Percentiles rank a stretch among this genome's conserved stretches.
Evolutionary conservation across 1,140 invertebrate species (phyloP).

Genomic region (Chironomus tepperi): DNA sequence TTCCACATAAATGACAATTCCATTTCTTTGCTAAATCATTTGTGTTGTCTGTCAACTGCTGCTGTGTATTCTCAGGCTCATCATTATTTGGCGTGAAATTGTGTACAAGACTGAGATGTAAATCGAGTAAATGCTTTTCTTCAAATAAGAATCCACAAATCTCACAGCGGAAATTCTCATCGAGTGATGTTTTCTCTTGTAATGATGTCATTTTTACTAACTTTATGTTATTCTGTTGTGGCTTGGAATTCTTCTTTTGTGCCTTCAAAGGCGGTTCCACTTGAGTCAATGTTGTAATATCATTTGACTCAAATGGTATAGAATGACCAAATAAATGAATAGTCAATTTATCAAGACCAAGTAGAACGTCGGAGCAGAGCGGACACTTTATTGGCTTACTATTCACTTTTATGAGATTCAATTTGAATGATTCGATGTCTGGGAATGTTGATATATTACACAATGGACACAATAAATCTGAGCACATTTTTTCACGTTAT

Average conservation of each 20-base stretch:
- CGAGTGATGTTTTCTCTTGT: constrained; percentile 29
- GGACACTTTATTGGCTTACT: constrained; percentile 64
- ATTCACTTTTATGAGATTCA: constrained; percentile 61
- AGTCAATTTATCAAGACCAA: constrained; percentile 73
- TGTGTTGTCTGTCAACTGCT: background rate
- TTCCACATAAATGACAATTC: constrained; percentile 66
- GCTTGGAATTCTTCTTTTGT: constrained; percentile 26
- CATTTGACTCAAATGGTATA: constrained; percentile 28
- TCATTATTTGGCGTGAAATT: constrained; percentile 17
- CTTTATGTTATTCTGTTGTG: constrained; percentile 30
- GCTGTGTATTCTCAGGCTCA: background rate
- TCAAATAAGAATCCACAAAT: constrained; percentile 63
- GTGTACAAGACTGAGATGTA: constrained; percentile 67
- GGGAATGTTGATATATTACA: constrained; percentile 63
- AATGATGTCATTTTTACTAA: constrained; percentile 36
- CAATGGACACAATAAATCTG: constrained; percentile 60
- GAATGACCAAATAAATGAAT: constrained; percentile 71
- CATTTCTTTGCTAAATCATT: constrained; percentile 42
- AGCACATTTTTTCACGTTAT: constrained; percentile 44
- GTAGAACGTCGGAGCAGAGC: constrained; percentile 61
- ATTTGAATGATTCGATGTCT: constrained; percentile 56
- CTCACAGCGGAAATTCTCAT: constrained; percentile 43
- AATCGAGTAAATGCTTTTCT: constrained; percentile 55
- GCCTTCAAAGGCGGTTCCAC: constrained; percentile 22
- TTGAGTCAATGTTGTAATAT: constrained; percentile 23